phyloP scores from a whole-genome alignment of 2,888 invertebrate genomes.

The Nasonovia ribisnigri region DNA sequence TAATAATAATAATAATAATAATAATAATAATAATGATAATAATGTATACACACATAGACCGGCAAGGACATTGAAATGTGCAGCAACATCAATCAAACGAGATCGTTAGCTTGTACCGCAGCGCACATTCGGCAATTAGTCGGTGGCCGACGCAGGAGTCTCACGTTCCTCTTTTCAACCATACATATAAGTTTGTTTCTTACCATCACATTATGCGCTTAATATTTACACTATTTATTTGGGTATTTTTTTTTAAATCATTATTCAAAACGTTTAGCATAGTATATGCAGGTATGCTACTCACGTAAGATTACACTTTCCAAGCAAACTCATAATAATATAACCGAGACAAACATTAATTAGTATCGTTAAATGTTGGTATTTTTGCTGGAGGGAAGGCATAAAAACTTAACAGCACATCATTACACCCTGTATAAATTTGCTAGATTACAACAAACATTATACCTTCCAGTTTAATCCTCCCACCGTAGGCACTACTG shows the following conservation, averaged over 20 bases:
- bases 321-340: not conserved
- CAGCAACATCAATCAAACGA: slow-evolving; percentile 65
- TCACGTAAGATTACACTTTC: slow-evolving; percentile 47
- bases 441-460: slow-evolving; percentile 30
- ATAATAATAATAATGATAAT: slow-evolving; percentile 48
- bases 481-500: not conserved
- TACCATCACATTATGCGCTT: slow-evolving; percentile 28
- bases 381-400: slow-evolving; percentile 17
- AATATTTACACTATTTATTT: slow-evolving; percentile 60
- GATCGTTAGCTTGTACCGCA: slow-evolving; percentile 60
- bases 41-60: slow-evolving; percentile 31
- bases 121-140: slow-evolving; percentile 61
- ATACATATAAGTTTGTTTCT: slow-evolving; percentile 37
- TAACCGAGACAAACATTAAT: slow-evolving; percentile 45
- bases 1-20: slow-evolving; percentile 39
- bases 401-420: slow-evolving; percentile 18
- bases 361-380: slow-evolving; percentile 52
- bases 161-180: slow-evolving; percentile 60
- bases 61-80: slow-evolving; percentile 62
- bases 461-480: slow-evolving; percentile 42
- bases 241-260: slow-evolving; percentile 10
- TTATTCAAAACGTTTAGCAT: slow-evolving; percentile 61
- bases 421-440: slow-evolving; percentile 49
- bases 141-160: slow-evolving; percentile 51
- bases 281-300: not conserved